A percentile compares a stretch with the other conserved stretches of the same genome.
Conservation (phyloP, 2,113 vertebrate species). For the Camelus dromedarius region DNA sequence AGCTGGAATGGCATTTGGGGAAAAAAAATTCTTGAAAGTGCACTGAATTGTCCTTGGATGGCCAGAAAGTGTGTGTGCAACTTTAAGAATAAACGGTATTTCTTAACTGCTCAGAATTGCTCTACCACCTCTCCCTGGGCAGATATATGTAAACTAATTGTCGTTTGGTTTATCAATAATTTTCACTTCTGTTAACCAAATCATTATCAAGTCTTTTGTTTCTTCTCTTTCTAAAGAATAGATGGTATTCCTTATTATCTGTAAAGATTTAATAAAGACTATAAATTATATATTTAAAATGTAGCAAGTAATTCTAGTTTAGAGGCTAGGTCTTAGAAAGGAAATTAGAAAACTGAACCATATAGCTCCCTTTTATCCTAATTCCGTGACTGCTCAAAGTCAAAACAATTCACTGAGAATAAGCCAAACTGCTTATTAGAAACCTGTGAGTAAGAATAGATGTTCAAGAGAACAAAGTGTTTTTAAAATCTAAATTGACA, state of each 20-base stretch:
- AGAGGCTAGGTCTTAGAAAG: neutral
- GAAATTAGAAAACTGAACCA: neutral
- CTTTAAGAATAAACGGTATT: neutral
- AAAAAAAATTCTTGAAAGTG: neutral
- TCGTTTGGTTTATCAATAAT: neutral
- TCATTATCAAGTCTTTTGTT: neutral
- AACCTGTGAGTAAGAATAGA: neutral
- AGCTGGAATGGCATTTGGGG: too few relatives aligned
- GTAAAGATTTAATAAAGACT: neutral
- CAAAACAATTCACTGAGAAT: neutral
- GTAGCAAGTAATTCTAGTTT: slow-evolving; percentile 39
- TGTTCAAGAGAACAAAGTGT: neutral
- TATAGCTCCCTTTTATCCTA: neutral
- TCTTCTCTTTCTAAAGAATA: slow-evolving; percentile 15
- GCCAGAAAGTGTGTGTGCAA: neutral
- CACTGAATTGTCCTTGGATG: neutral
- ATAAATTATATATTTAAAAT: slow-evolving; percentile 24
- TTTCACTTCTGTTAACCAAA: neutral
- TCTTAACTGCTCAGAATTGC: neutral
- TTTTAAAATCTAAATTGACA: neutral
- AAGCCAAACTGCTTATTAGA: neutral
- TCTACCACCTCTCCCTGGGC: neutral
- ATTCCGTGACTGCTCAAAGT: neutral
- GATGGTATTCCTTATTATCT: neutral
- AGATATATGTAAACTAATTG: neutral